Conservation (phyloP, 2,113 vertebrate species). For the Lepus timidus region DNA sequence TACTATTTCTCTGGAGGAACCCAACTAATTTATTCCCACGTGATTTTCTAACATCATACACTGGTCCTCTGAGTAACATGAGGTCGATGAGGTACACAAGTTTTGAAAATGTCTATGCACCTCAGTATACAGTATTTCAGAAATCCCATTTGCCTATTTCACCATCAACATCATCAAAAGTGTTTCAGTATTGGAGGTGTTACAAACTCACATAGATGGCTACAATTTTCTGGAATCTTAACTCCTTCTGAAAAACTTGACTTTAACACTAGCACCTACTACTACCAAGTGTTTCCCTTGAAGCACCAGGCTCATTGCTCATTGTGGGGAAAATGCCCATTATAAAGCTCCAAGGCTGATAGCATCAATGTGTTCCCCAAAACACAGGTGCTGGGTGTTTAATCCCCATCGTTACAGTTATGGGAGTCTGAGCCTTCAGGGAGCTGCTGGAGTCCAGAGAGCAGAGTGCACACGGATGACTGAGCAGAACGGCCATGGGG, state of each 20-base stretch:
- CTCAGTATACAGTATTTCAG: constrained; percentile 17
- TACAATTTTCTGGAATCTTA: constrained; percentile 42
- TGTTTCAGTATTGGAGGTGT: not conserved
- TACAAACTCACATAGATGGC: not conserved
- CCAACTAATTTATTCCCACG: not conserved
- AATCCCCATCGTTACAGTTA: not conserved
- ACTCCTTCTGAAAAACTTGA: not conserved
- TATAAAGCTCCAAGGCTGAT: not conserved
- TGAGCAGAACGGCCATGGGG: not conserved
- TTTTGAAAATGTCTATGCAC: constrained; percentile 15
- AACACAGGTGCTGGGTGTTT: no score
- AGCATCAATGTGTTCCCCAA: not conserved
- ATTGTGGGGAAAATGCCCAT: constrained; percentile 18
- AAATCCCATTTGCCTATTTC: not conserved
- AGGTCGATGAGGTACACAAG: not conserved
- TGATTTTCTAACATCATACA: not conserved
- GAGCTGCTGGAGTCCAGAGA: not conserved
- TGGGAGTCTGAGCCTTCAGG: not conserved
- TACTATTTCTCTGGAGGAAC: not conserved
- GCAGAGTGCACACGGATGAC: not conserved
- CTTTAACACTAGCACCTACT: not conserved
- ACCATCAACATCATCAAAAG: not conserved
- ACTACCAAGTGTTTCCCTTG: not conserved
- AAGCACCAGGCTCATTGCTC: not conserved
- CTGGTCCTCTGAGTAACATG: not conserved